These are phyloP conservation scores for Ophiodon elongatus DNA, from an alignment of 2,113 vertebrate species.

Conservation along the genomic window DNA sequence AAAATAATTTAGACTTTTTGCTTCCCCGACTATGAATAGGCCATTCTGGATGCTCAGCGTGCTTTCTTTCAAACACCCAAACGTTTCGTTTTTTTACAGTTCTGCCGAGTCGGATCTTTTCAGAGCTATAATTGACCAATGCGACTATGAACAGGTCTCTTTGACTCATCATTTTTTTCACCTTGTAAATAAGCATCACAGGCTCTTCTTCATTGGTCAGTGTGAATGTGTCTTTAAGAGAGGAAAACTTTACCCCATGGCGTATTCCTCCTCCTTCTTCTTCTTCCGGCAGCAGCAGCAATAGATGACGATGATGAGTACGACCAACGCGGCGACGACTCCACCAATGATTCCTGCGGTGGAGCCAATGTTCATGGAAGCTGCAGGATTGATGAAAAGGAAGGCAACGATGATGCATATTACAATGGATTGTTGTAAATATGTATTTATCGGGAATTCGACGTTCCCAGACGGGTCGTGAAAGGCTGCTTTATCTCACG, in stretches of 20 bases:
- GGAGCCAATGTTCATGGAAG: constrained; percentile 70
- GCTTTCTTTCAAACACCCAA: too few species aligned
- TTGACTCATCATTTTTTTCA: not conserved
- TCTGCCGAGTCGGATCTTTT: not conserved
- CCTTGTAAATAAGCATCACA: not conserved
- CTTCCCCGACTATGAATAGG: not conserved
- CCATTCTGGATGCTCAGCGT: too few species aligned
- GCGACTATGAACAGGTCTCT: not conserved
- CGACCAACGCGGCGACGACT: constrained; percentile 11
- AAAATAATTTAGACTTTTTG: not conserved
- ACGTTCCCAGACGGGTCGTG: not conserved
- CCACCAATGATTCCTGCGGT: constrained; percentile 73
- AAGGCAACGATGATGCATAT: not conserved
- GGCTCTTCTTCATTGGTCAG: not conserved
- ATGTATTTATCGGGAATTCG: not conserved
- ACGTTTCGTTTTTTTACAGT: not conserved
- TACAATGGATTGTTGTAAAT: not conserved
- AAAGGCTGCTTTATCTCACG: constrained; percentile 81
- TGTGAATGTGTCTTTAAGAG: not conserved
- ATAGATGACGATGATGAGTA: constrained; percentile 60
- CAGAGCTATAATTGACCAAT: not conserved
- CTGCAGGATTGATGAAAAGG: constrained; percentile 46
- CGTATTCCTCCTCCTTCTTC: constrained; percentile 65
- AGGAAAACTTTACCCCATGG: constrained; percentile 69
- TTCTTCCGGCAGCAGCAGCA: constrained; percentile 75